Evolutionary conservation across 2,888 invertebrate species (phyloP).

Genomic region (Drosophila infuscata): DNA sequence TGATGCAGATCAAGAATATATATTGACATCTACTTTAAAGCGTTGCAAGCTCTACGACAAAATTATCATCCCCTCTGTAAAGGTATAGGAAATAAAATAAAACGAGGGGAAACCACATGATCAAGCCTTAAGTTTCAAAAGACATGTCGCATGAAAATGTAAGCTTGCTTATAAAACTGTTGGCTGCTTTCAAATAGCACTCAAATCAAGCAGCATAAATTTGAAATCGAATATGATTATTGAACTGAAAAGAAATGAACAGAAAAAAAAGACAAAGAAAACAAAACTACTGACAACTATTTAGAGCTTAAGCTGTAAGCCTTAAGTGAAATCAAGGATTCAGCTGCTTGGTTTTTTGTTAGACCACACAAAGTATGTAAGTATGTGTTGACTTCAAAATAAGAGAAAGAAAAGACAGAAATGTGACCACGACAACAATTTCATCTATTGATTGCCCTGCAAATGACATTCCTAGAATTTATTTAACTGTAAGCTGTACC

Average conservation of each 20-base stretch:
- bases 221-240: not conserved
- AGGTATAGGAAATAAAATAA: too few relatives aligned
- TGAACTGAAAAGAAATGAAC: not conserved
- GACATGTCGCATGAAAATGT: not conserved
- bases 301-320: conserved; percentile 1
- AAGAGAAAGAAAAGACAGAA: not conserved
- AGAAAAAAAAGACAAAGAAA: not conserved
- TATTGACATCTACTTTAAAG: too few relatives aligned
- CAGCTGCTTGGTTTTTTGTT: conserved; percentile 1
- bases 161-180: not conserved
- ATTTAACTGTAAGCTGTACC: conserved; percentile 18
- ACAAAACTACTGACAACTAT: not conserved
- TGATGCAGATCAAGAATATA: not conserved
- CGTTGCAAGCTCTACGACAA: too few relatives aligned
- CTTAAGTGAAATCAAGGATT: conserved; percentile 1
- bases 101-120: not conserved
- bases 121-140: not conserved
- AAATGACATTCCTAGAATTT: conserved; percentile 23
- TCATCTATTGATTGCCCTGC: conserved; percentile 22
- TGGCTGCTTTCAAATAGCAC: not conserved
- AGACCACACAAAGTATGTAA: not conserved
- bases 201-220: not conserved
- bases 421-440: conserved; percentile 4
- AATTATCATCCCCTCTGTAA: too few relatives aligned
- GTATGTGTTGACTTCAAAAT: not conserved